phyloP scores from a whole-genome alignment of 2,113 vertebrate genomes.

The Stigmatopora argus region DNA sequence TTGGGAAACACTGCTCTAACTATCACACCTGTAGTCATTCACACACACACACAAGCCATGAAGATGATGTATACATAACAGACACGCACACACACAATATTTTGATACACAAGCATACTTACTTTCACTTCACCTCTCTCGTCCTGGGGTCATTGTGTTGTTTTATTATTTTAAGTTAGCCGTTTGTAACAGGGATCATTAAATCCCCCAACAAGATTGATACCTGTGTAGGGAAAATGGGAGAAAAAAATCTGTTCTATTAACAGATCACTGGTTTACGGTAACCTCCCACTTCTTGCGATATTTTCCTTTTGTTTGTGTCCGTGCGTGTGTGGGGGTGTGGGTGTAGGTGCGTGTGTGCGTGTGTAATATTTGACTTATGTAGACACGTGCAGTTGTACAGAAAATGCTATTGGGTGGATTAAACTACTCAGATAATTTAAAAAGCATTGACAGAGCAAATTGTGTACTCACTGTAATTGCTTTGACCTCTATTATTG shows the following conservation, averaged over 20 bases:
- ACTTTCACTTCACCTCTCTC: constrained; percentile 27
- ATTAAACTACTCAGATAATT: constrained; percentile 99
- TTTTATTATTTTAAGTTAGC: constrained; percentile 95
- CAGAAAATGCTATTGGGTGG: constrained; percentile 89
- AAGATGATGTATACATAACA: constrained; percentile 12
- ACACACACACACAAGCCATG: neutral
- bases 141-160: constrained; percentile 84
- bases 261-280: constrained; percentile 92
- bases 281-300: constrained; percentile 96
- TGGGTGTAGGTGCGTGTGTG: constrained; percentile 26
- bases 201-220: constrained; percentile 95
- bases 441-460: constrained; percentile 89
- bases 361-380: constrained; percentile 26
- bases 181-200: constrained; percentile 96
- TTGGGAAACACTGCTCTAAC: constrained; percentile 21
- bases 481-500: constrained; percentile 92
- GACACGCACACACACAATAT: constrained; percentile 2
- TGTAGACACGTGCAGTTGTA: constrained; percentile 68
- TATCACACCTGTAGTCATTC: constrained; percentile 1
- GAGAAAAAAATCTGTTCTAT: constrained; percentile 88
- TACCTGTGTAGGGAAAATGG: constrained; percentile 88
- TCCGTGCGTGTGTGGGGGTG: constrained; percentile 31
- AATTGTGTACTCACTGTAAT: constrained; percentile 94
- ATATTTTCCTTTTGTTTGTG: constrained; percentile 39
- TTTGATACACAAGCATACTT: constrained; percentile 33